Evolutionary conservation across 1,140 invertebrate species (phyloP).

Genomic region (Rhopalosiphum maidis): DNA sequence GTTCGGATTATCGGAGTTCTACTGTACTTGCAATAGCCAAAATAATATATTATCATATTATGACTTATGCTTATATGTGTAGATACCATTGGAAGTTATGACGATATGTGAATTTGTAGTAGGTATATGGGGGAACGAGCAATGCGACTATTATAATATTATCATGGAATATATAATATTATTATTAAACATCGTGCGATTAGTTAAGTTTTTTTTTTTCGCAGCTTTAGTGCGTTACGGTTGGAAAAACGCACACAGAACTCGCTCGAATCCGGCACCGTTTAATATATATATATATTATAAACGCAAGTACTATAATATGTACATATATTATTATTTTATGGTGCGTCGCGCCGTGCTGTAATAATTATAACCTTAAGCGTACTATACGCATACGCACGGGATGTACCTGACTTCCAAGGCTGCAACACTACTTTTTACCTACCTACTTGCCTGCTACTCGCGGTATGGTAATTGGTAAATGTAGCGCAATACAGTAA

Average conservation of each 20-base stretch:
- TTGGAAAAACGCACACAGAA: background rate
- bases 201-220: background rate
- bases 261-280: background rate
- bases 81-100: background rate
- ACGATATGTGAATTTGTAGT: background rate
- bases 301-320: no score
- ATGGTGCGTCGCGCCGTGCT: no score
- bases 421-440: background rate
- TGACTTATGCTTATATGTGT: no score
- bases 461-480: background rate
- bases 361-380: background rate
- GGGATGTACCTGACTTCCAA: background rate
- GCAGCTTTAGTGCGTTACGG: no score
- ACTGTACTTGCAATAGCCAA: no score
- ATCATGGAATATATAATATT: background rate
- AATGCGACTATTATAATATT: background rate
- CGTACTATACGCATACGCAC: background rate
- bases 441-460: background rate
- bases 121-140: background rate
- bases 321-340: background rate
- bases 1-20: no score
- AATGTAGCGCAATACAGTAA: background rate
- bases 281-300: background rate
- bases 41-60: background rate
- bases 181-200: background rate